These are phyloP conservation scores for Urosaurus nigricauda DNA, from an alignment of 2,797 vertebrate genomes.

Conservation along the genomic window DNA sequence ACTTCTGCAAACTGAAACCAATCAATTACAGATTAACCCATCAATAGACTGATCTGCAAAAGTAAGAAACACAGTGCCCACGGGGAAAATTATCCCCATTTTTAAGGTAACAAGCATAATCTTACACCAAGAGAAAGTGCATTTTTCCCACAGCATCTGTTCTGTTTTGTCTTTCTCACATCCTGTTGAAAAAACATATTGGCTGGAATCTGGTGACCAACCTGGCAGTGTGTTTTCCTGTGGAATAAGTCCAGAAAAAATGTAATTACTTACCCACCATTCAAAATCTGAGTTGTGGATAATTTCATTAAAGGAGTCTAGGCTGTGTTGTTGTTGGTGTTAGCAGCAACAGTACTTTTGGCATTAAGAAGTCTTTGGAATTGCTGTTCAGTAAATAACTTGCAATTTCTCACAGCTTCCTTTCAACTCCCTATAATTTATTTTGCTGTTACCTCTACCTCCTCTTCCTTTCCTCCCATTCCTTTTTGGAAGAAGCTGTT, in stretches of 20 bases:
- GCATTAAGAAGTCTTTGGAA: background rate
- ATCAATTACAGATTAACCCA: background rate
- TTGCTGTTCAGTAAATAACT: background rate
- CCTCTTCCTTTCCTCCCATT: too few species aligned
- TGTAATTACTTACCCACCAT: background rate
- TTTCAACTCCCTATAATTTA: background rate
- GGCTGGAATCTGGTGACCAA: background rate
- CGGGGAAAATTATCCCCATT: background rate
- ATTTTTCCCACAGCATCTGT: constrained; percentile 42
- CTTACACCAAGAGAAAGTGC: background rate
- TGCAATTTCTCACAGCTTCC: background rate
- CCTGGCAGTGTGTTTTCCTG: background rate
- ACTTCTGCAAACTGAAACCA: background rate
- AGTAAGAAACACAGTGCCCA: too few species aligned
- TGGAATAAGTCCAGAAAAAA: background rate
- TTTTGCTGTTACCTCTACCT: background rate
- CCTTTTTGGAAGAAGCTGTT: background rate
- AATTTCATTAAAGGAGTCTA: background rate
- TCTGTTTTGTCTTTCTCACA: constrained; percentile 66
- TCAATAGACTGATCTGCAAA: background rate
- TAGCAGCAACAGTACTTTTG: background rate
- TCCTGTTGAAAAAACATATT: constrained; percentile 63
- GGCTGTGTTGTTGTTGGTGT: too few species aligned
- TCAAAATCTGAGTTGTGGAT: background rate
- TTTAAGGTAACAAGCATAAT: background rate